Conservation (phyloP, 2,888 invertebrate genomes). For the Nomada ruficornis region DNA sequence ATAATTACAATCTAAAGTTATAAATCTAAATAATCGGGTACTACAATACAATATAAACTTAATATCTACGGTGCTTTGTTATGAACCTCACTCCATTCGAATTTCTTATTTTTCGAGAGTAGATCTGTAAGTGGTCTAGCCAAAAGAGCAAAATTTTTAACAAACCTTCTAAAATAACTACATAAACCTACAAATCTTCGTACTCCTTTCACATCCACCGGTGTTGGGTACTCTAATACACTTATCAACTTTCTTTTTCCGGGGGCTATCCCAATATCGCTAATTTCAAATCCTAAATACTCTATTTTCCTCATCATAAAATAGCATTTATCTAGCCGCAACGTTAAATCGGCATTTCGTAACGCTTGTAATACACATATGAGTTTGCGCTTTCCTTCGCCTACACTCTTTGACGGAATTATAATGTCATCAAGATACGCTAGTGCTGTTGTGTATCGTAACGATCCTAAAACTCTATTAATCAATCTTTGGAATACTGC, state of each 20-base stretch:
- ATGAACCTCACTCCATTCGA: slow-evolving; percentile 9
- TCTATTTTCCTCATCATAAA: slow-evolving; percentile 49
- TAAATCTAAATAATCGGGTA: no score
- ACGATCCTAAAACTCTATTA: slow-evolving; percentile 8
- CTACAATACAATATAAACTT: no score
- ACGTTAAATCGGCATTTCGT: slow-evolving; percentile 55
- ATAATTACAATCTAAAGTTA: no score
- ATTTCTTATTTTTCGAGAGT: slow-evolving; percentile 15
- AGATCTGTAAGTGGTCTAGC: slow-evolving; percentile 28
- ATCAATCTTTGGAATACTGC: slow-evolving; percentile 6
- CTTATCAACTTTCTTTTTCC: slow-evolving; percentile 4
- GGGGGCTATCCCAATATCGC: slow-evolving; percentile 1
- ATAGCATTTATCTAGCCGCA: slow-evolving; percentile 68
- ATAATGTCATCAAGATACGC: slow-evolving; percentile 19
- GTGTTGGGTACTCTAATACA: neutral
- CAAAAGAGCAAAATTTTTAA: slow-evolving; percentile 14
- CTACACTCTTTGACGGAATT: neutral
- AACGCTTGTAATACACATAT: slow-evolving; percentile 26
- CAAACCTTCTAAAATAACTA: slow-evolving; percentile 44
- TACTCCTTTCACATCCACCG: slow-evolving; percentile 12
- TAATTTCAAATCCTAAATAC: slow-evolving; percentile 43
- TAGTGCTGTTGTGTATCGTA: slow-evolving; percentile 28
- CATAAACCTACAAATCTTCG: slow-evolving; percentile 12
- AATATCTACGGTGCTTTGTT: no score
- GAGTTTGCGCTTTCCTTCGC: slow-evolving; percentile 42